These are phyloP conservation scores for Eremobia ochroleuca DNA, from an alignment of 2,888 invertebrate species.

Conservation along the genomic window DNA sequence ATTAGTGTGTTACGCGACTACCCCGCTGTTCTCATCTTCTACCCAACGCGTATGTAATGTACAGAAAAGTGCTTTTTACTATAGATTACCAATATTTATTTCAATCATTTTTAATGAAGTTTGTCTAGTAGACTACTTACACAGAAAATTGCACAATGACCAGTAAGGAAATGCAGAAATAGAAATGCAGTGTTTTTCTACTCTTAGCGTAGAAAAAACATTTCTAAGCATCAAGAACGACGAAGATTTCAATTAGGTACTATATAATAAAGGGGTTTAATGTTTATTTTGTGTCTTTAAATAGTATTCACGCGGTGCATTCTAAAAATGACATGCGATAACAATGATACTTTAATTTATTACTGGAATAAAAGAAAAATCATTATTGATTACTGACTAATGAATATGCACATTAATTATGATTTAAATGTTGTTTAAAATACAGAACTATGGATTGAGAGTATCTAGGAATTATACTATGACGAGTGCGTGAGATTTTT, in stretches of 20 bases:
- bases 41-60: not conserved
- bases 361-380: slow-evolving; percentile 66
- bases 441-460: not conserved
- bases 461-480: not conserved
- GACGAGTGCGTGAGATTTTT: slow-evolving; percentile 15
- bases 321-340: slow-evolving; percentile 1
- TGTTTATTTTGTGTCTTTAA: slow-evolving; percentile 17
- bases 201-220: slow-evolving; percentile 51
- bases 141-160: slow-evolving; percentile 26
- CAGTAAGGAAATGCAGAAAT: slow-evolving; percentile 47
- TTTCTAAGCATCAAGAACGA: slow-evolving; percentile 41
- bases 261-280: slow-evolving; percentile 6
- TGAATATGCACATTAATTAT: slow-evolving; percentile 10
- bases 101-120: not conserved
- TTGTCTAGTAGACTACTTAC: slow-evolving; percentile 19
- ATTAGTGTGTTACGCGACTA: not conserved
- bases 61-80: not conserved
- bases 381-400: slow-evolving; percentile 39
- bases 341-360: slow-evolving; percentile 66
- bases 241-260: slow-evolving; percentile 7
- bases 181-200: slow-evolving; percentile 64
- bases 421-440: slow-evolving; percentile 16
- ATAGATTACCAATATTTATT: not conserved
- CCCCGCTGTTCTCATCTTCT: not conserved
- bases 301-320: slow-evolving; percentile 12